These are phyloP conservation scores for Protodeltote pygarga DNA, from an alignment of 2,888 invertebrate genomes.

Conservation along the genomic window DNA sequence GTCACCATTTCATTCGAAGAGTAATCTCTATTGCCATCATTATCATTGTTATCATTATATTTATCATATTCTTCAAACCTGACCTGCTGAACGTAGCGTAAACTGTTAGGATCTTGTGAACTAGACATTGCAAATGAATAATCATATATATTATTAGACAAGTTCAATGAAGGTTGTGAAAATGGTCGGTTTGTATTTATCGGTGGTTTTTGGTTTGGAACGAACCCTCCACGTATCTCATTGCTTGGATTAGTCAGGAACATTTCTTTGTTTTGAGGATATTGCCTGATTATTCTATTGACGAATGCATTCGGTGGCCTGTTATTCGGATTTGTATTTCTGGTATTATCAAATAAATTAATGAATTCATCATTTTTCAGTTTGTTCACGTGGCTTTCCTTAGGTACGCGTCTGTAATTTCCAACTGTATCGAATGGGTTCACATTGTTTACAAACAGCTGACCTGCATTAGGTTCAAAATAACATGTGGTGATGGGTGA, in stretches of 20 bases:
- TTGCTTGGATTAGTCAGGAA: conserved; percentile 3
- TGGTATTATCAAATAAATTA: conserved; percentile 16
- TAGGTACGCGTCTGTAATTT: conserved; percentile 7
- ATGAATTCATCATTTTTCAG: conserved; percentile 20
- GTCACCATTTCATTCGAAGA: conserved; percentile 1
- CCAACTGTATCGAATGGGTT: conserved; percentile 26
- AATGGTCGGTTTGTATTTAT: conserved; percentile 3
- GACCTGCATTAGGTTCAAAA: conserved; percentile 17
- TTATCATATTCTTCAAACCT: conserved; percentile 10
- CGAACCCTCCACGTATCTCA: neutral
- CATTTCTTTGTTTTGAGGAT: conserved; percentile 6
- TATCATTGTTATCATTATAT: conserved; percentile 18
- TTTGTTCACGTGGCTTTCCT: conserved; percentile 8
- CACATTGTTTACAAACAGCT: conserved; percentile 20
- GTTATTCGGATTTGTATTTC: conserved; percentile 1
- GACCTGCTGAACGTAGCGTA: conserved; percentile 1
- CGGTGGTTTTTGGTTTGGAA: neutral
- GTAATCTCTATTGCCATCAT: conserved; percentile 13
- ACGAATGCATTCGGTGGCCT: conserved; percentile 8
- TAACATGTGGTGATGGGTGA: conserved; percentile 7
- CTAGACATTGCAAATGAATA: conserved; percentile 1
- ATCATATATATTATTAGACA: conserved; percentile 3
- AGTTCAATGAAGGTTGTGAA: conserved; percentile 3
- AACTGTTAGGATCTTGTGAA: conserved; percentile 7
- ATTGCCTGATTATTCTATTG: conserved; percentile 15